Evolutionary conservation across 2,113 vertebrate genomes (phyloP), one percentile per base, ranked within the genome.

Genomic region (Percina caprodes): DNA sequence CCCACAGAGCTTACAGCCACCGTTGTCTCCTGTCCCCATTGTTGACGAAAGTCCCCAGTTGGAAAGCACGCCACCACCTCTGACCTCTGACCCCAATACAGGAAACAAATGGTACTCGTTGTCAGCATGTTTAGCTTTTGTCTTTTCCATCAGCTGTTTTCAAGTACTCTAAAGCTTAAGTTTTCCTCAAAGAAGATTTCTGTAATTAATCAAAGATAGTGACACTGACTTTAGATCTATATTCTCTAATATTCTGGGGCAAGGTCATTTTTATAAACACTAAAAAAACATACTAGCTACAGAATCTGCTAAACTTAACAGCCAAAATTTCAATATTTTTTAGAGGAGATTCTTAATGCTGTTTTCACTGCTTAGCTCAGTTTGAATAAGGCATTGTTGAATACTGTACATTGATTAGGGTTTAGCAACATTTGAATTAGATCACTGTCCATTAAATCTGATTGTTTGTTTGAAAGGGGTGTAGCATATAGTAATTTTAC

Each of bases 81-180:
- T 91, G 89, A 94, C 87, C 91, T 78, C 74, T 81, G 79, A 89
- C 89, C 89, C 69, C 73, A 77, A 66, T 70, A 74, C 68, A 85
- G 86, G 77, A 90, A 92, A 87, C 82, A 91, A 92, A 80, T 85
- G 78, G 80, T 42, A 10, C 62, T 75, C 9, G 56, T 85, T 69
- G 77, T 79, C 82, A 80, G 82, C 74, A 80, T 73, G 73, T 87
- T 68, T 13, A 51, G 69, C 46, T 55, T 77, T 72, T 61, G 62
- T 61, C 68, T 72, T 69, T 45, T 30, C 4, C 6, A 70, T 23
- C 46, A 58, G 61, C 55, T 79, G n/a, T 67, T 73, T 51, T 33
- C 21, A 69, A 52, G 33, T 23, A 49, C 49, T 62, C 13, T n/a
- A 30, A 30, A 62, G 30, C 60, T 35, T 18, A 15, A 16, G 21